phyloP scores from a whole-genome alignment of 2,113 vertebrate genomes.

The Cynopterus brachyotis region DNA sequence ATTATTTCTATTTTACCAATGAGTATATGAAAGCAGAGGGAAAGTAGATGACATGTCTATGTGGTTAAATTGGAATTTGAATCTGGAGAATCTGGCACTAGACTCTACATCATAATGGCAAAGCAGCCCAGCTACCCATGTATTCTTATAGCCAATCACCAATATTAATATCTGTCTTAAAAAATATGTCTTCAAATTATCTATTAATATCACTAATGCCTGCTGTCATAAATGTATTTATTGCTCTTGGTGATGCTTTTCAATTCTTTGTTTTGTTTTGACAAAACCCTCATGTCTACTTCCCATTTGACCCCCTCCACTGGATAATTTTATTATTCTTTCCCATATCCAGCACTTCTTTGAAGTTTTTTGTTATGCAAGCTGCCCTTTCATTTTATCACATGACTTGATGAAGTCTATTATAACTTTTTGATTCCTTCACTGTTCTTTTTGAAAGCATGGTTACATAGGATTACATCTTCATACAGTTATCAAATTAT shows the following conservation, averaged over 20 bases:
- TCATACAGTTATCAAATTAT: slow-evolving; percentile 22
- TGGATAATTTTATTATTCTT: background rate
- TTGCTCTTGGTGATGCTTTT: background rate
- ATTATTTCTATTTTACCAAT: background rate
- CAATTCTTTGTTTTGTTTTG: background rate
- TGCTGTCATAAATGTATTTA: background rate
- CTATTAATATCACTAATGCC: background rate
- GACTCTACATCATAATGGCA: background rate
- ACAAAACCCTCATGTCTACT: background rate
- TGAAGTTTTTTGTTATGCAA: background rate
- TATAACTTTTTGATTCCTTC: background rate
- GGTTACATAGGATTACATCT: background rate
- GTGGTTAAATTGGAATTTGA: background rate
- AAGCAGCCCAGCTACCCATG: background rate
- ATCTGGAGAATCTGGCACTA: background rate
- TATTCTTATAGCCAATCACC: background rate
- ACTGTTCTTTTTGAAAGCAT: slow-evolving; percentile 29
- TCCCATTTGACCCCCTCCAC: background rate
- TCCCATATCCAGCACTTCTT: background rate
- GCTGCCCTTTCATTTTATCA: background rate
- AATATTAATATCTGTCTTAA: background rate
- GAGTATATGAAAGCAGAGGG: background rate
- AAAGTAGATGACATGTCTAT: background rate
- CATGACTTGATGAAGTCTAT: background rate
- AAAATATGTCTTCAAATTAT: background rate